These are phyloP conservation scores for Volucella bombylans DNA, from an alignment of 2,888 invertebrate species.

Conservation along the genomic window DNA sequence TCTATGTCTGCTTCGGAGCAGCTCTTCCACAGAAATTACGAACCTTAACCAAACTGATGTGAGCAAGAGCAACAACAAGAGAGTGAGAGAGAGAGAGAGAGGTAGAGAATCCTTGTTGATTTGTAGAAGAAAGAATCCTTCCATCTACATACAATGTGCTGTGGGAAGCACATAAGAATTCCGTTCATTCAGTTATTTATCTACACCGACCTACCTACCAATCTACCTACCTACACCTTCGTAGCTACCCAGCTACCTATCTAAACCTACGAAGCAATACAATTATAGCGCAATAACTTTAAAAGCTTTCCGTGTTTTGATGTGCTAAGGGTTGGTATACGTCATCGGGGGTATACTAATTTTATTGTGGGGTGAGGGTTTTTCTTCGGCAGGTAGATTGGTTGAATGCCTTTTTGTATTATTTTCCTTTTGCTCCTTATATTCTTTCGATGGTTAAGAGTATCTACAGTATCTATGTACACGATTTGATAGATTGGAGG, in stretches of 20 bases:
- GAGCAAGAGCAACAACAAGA: neutral
- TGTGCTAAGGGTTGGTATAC: conserved; percentile 41
- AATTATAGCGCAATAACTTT: conserved; percentile 73
- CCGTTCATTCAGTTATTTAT: conserved; percentile 71
- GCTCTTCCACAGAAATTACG: neutral
- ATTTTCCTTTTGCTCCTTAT: conserved; percentile 39
- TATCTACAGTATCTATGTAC: conserved; percentile 41
- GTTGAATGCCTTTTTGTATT: conserved; percentile 77
- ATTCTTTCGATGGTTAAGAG: conserved; percentile 15
- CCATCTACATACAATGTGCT: conserved; percentile 26
- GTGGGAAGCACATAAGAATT: conserved; percentile 57
- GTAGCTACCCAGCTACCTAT: no score
- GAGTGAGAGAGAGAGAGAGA: conserved; percentile 39
- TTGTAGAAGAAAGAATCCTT: conserved; percentile 71
- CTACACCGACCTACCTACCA: conserved; percentile 13
- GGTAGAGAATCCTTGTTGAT: conserved; percentile 71
- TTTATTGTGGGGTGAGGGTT: conserved; percentile 47
- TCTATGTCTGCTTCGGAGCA: neutral
- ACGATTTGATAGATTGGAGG: conserved; percentile 64
- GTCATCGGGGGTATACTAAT: conserved; percentile 45
- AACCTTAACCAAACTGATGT: no score
- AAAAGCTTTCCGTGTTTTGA: conserved; percentile 60
- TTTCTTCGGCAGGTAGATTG: conserved; percentile 82
- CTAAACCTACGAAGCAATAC: conserved; percentile 63
- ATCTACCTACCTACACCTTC: no score